Evolutionary conservation across 2,113 vertebrate species (phyloP).

Genomic region (Paramormyrops kingsleyae): DNA sequence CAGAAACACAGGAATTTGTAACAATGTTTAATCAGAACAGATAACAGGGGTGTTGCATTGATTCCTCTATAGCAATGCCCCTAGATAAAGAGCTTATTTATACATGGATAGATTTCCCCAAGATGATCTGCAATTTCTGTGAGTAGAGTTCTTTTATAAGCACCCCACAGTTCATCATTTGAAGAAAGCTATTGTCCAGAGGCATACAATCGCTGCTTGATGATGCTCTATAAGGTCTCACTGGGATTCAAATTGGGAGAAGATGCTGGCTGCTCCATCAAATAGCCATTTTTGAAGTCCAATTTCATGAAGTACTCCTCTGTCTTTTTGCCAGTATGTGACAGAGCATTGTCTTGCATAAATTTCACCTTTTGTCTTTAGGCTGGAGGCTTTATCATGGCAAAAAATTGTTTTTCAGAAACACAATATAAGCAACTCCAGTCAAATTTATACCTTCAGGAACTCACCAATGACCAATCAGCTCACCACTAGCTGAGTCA

Average conservation of each 20-base stretch:
- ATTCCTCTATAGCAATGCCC: neutral
- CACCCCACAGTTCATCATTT: neutral
- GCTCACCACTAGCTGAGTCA: too few relatives aligned
- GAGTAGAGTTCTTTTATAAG: neutral
- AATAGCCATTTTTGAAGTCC: neutral
- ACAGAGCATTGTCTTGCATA: neutral
- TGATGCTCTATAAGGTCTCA: neutral
- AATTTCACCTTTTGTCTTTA: neutral
- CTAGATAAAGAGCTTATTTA: neutral
- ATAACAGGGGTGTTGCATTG: neutral
- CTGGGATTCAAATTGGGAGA: neutral
- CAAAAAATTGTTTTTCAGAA: neutral
- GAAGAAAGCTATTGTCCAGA: neutral
- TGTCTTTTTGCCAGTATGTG: neutral
- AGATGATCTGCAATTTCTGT: neutral
- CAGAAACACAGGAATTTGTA: neutral
- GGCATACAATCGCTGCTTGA: neutral
- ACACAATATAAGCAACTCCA: neutral
- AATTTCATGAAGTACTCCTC: neutral
- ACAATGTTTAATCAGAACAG: neutral
- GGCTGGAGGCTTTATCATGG: neutral
- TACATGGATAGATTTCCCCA: neutral
- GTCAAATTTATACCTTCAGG: neutral
- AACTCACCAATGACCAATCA: neutral
- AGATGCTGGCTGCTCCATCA: neutral